Conservation (phyloP, 2,797 vertebrate species). For the Silurus aristotelis region DNA sequence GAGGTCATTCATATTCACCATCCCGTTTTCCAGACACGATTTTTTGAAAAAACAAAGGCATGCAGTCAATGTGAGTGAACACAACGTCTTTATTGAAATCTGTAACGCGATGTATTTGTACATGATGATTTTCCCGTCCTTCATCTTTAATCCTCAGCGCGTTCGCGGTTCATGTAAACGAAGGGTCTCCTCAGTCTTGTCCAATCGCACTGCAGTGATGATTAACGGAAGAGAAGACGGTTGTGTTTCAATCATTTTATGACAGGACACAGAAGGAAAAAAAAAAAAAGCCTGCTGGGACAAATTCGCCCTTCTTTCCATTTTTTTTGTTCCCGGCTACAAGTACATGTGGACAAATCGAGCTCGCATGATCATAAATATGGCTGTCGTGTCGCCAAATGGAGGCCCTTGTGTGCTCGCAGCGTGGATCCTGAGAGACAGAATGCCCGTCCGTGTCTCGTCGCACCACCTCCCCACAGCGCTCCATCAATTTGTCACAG, state of each 20-base stretch:
- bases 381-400: constrained; percentile 65
- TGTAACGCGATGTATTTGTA: neutral
- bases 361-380: constrained; percentile 71
- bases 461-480: constrained; percentile 62
- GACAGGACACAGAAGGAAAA: constrained; percentile 52
- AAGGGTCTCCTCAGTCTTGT: constrained; percentile 61
- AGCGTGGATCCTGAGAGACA: constrained; percentile 59
- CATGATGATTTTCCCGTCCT: neutral
- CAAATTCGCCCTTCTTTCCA: constrained; percentile 60
- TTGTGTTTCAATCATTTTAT: constrained; percentile 69
- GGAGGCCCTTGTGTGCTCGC: constrained; percentile 68
- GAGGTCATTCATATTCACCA: constrained; percentile 31
- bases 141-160: neutral
- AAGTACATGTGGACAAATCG: constrained; percentile 60
- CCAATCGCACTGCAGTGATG: constrained; percentile 64
- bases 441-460: constrained; percentile 63
- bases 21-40: neutral
- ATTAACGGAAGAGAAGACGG: constrained; percentile 70
- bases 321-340: constrained; percentile 56
- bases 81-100: neutral
- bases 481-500: constrained; percentile 59
- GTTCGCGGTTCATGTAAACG: neutral
- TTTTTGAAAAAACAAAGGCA: neutral
- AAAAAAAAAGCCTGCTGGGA: constrained; percentile 64
- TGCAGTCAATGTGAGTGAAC: neutral